Base-by-base conservation (phyloP, 2,888 invertebrate species). In the Tenthredo mesomela region DNA sequence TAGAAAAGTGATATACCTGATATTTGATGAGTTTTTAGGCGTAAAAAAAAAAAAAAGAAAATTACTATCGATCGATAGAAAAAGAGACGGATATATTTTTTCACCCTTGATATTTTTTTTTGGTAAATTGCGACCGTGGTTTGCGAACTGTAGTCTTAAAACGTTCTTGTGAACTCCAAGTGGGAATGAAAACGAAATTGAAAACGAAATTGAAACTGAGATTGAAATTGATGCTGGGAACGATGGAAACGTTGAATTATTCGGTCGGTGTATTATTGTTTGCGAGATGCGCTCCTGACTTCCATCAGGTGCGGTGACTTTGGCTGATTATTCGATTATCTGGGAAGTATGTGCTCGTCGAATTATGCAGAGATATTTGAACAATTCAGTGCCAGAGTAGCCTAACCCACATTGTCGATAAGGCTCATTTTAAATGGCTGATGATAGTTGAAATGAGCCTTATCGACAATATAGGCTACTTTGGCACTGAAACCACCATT, bases 241-340 rank as follows among this genome's bases (percentile, higher is more conserved):
- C 73, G 73, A 73, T 73, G 73, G 43, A 71, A 40, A 43, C 73
- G 73, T 73, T 73, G 73, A 73, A 73, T 73, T 73, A 73, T 73
- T 73, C 73, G 73, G 21, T 73, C 9, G 73, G 43, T 73, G 40
- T 77, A 50, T 50, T 25, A 77, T 54, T 50, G 75, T 77, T 77
- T 50, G 75, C 50, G 50, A 50, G 29, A 77, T 77, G 75, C 47
- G 50, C 25, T 50, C 47, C 75, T 77, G 75, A 29, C 75, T 25
- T 77, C 18, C 50, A 25, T 50, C 47, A 33, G 50, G 50, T 77
- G 54, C 50, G 29, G 33, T 54, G 75, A 50, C 50, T 43, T 75
- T 77, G 25, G 4, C 50, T 29, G 50, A 77, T 77, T 77, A n/a
- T 77, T 77, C 54, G 75, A 77, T 29, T 47, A 50, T n/a, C 50